Conservation (phyloP, 2,888 invertebrate species). For the Caradrina kadenii region DNA sequence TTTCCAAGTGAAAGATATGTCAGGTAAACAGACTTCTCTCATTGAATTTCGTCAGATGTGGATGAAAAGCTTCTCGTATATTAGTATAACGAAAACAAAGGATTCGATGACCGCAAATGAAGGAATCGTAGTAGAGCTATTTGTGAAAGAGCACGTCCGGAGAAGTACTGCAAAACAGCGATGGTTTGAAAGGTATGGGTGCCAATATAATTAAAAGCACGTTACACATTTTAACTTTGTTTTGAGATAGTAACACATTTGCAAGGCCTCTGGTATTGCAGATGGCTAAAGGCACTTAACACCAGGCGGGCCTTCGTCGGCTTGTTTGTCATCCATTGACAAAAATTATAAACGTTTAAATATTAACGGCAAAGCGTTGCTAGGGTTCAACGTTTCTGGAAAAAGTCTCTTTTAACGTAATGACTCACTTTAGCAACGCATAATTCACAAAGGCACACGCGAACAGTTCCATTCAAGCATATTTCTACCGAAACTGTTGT, state of each 20-base stretch:
- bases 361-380: too few relatives aligned
- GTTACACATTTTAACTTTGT: too few relatives aligned
- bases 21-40: not conserved
- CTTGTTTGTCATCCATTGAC: too few relatives aligned
- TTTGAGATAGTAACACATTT: too few relatives aligned
- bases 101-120: not conserved
- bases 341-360: too few relatives aligned
- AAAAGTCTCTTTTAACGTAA: not conserved
- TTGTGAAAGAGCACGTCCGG: too few relatives aligned
- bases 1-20: not conserved
- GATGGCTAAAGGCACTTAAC: too few relatives aligned
- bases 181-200: too few relatives aligned
- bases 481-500: constrained; percentile 7
- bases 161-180: too few relatives aligned
- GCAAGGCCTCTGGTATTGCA: too few relatives aligned
- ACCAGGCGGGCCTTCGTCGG: too few relatives aligned
- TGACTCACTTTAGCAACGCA: constrained; percentile 19
- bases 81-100: not conserved
- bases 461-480: constrained; percentile 11
- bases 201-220: too few relatives aligned
- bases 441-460: constrained; percentile 4
- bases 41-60: not conserved
- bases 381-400: not conserved
- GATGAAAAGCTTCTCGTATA: not conserved
- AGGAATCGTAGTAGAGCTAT: not conserved